Evolutionary conservation across 53 echinoderm and acorn worm species (phyloP), one percentile per base, ranked within the genome.

Genomic region (Crossaster papposus): DNA sequence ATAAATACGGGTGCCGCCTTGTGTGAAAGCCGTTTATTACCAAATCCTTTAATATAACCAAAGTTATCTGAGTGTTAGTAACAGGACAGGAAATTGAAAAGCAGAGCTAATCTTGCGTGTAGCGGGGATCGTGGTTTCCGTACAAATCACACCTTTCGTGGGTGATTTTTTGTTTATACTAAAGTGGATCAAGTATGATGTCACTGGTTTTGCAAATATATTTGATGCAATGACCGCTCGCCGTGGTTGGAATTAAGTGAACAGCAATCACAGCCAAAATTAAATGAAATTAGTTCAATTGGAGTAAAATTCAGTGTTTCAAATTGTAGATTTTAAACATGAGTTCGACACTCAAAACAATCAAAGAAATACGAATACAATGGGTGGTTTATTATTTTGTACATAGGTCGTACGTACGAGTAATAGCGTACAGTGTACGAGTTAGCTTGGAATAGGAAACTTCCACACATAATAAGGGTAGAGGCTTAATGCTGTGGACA

Each of bases 1-100:
- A n/a, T n/a, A n/a, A n/a, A n/a, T n/a, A 32, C 83, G 22, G 68
- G 83, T 63, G 64, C 54, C 38, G 83, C 18, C 11, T 74, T 74
- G 20, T 33, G 36, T 20, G 58, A 2, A 33, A 35, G 4, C 24
- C 75, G 8, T 68, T n/a, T 68, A 68, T 68, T n/a, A 68, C 68
- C 24, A 68, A 68, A 28, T 68, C 68, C 68, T n/a, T 68, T 68
- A 68, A 68, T 68, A n/a, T 68, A 1, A 28, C 10, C 24, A 68
- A 68, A 26, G 26, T 68, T 68, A 10, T 24, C 68, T 68, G 28
- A 68, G 68, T 68, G 68, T 68, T 68, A 68, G 68, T 68, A 58
- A 58, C 58, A 20, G 12, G 58, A 20, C 58, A 58, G 58, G 58
- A 58, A 58, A 58, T 58, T 15, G 58, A 58, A 58, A 58, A 58